A percentile compares a stretch with the other conserved stretches of the same genome.
phyloP scores from a whole-genome alignment of 1,140 invertebrate genomes.

The Teleogryllus occipitalis region DNA sequence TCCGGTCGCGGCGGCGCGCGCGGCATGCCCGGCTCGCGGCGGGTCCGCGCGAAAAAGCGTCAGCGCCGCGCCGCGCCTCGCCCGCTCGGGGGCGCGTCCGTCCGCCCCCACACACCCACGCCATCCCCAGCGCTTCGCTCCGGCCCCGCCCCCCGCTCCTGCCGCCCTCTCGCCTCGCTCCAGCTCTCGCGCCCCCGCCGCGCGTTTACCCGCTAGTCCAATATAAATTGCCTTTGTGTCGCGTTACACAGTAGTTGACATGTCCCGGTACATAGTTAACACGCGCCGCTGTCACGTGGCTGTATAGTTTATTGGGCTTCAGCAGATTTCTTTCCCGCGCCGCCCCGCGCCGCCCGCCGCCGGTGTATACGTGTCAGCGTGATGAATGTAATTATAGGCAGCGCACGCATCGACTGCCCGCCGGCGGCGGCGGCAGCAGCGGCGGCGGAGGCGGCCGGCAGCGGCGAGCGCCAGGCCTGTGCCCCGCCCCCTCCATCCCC shows the following conservation, averaged over 20 bases:
- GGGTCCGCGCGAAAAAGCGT: too few species aligned
- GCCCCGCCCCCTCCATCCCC: too few species aligned
- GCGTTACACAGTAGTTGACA: conserved; percentile 3
- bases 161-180: background rate
- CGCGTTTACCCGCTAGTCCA: conserved; percentile 2
- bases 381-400: conserved; percentile 1
- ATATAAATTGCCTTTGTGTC: background rate
- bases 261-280: conserved; percentile 3
- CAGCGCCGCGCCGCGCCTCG: background rate
- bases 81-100: too few species aligned
- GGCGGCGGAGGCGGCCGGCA: too few species aligned
- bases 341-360: too few species aligned
- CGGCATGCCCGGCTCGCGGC: too few species aligned
- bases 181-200: background rate
- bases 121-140: background rate
- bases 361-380: background rate
- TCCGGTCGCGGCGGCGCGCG: too few species aligned
- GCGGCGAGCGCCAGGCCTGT: background rate
- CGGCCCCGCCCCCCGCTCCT: too few species aligned
- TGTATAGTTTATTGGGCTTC: background rate
- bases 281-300: background rate
- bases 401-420: background rate
- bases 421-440: too few species aligned
- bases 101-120: background rate
- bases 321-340: background rate